Conservation (phyloP, 2,888 invertebrate species). For the Morpho achilles region DNA sequence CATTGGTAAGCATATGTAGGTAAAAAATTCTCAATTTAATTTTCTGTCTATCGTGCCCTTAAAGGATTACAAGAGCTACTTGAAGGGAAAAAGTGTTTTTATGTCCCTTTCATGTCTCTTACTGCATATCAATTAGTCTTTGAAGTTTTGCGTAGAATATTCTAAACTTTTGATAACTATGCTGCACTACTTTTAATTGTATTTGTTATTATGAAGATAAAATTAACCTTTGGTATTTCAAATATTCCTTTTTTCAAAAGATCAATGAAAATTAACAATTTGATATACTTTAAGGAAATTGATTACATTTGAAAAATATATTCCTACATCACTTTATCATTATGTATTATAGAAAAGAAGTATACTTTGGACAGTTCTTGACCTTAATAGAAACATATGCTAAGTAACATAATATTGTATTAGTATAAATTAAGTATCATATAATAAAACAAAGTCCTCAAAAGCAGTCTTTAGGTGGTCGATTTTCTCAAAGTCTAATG, state of each 20-base stretch:
- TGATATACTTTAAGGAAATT: neutral
- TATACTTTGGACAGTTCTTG: neutral
- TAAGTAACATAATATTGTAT: neutral
- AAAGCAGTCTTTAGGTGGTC: neutral
- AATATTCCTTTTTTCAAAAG: too few relatives aligned
- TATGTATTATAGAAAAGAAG: neutral
- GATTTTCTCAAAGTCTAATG: neutral
- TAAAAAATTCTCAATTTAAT: neutral
- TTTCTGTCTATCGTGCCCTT: too few relatives aligned
- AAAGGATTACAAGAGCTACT: constrained; percentile 1
- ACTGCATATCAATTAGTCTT: too few relatives aligned
- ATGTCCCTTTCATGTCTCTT: constrained; percentile 1
- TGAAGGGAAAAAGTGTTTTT: constrained; percentile 1
- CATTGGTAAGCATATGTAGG: neutral
- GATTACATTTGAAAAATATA: neutral
- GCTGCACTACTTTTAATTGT: too few relatives aligned
- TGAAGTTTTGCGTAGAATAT: too few relatives aligned
- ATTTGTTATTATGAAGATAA: too few relatives aligned
- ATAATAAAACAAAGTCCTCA: neutral
- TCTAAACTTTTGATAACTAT: too few relatives aligned
- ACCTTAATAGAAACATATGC: neutral
- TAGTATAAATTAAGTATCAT: neutral
- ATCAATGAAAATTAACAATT: neutral
- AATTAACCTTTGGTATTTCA: too few relatives aligned
- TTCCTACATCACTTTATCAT: neutral